phyloP scores from a whole-genome alignment of 2,797 vertebrate genomes.

The Graptemys geographica region DNA sequence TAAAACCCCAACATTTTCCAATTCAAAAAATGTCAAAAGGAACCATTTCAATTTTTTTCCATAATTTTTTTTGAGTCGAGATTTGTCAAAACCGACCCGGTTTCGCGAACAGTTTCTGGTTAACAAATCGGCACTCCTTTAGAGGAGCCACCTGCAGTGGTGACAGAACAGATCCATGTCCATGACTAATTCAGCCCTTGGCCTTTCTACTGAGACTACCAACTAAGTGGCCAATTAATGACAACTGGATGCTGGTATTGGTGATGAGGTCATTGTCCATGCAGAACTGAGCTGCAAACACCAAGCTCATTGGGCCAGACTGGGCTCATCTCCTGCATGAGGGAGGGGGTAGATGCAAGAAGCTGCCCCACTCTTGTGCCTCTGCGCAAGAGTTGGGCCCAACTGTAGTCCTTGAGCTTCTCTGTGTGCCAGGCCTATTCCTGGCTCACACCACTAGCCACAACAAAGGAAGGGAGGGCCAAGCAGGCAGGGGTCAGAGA shows the following conservation, averaged over 20 bases:
- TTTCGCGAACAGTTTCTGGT: not conserved
- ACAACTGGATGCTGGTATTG: accelerated
- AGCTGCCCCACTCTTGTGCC: not conserved
- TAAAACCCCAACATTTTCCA: not conserved
- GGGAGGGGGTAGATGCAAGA: not conserved
- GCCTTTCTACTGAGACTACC: not conserved
- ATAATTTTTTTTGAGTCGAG: not conserved
- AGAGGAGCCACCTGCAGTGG: not conserved
- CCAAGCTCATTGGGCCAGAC: not conserved
- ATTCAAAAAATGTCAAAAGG: not conserved
- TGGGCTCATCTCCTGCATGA: not conserved
- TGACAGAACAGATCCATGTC: not conserved
- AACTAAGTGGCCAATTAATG: not conserved
- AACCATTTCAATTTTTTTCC: not conserved
- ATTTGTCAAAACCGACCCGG: not conserved
- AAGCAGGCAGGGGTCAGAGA: not conserved
- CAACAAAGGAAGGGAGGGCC: not conserved
- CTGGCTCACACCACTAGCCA: not conserved
- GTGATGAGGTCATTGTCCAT: not conserved
- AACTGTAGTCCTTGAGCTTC: not conserved
- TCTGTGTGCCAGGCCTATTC: not conserved
- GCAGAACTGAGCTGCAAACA: not conserved
- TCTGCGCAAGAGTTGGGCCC: not conserved
- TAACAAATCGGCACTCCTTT: not conserved
- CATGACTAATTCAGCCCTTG: accelerated